Percentiles rank a stretch among this genome's conserved stretches.
These are phyloP conservation scores for Paralvinella palmiformis DNA, from an alignment of 1,140 invertebrate species.

Conservation along the genomic window DNA sequence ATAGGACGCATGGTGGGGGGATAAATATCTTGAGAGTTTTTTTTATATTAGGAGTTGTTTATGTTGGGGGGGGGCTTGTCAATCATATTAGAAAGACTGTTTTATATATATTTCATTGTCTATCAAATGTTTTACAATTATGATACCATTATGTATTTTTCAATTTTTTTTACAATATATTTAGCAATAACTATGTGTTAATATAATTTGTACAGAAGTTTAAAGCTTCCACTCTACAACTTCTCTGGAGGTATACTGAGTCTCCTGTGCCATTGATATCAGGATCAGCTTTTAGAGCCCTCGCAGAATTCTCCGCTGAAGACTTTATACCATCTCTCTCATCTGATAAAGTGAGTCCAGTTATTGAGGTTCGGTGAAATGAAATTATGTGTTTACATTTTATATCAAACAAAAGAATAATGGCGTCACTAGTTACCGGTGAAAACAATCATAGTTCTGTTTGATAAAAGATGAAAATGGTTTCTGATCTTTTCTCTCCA, in stretches of 20 bases:
- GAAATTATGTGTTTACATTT: too few species aligned
- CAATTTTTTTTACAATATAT: neutral
- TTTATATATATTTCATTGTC: too few species aligned
- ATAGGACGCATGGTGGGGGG: neutral
- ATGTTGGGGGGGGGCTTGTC: neutral
- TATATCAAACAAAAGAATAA: too few species aligned
- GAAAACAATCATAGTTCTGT: too few species aligned
- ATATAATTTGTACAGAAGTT: neutral
- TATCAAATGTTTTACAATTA: too few species aligned
- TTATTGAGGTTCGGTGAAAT: too few species aligned
- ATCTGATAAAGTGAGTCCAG: too few species aligned
- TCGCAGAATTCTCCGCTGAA: neutral
- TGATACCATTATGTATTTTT: too few species aligned
- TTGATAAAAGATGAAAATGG: too few species aligned
- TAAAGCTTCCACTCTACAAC: neutral
- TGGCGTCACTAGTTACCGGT: too few species aligned
- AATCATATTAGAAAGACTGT: too few species aligned
- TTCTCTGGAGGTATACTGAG: neutral
- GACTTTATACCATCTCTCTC: neutral
- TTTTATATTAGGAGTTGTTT: neutral
- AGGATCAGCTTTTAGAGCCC: neutral
- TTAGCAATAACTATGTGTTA: neutral
- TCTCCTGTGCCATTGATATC: neutral
- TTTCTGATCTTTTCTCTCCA: too few species aligned
- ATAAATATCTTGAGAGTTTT: neutral